These are phyloP conservation scores for Achatina immaculata DNA, from an alignment of 1,140 invertebrate genomes.

Conservation along the genomic window DNA sequence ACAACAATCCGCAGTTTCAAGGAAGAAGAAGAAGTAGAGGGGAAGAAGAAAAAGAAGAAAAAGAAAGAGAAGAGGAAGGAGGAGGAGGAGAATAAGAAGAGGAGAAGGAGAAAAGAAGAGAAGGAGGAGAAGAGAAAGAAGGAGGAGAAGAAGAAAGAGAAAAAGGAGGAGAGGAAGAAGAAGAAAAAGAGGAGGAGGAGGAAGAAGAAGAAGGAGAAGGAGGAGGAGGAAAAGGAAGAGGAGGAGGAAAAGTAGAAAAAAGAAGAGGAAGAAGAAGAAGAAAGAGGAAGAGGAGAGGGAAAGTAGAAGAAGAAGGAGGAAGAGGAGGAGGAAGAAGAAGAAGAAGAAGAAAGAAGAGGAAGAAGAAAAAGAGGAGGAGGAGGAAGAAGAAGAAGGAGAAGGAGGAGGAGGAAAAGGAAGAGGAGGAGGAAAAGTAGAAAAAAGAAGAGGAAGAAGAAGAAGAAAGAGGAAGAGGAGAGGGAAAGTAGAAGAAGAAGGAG, in stretches of 20 bases:
- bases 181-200: not conserved
- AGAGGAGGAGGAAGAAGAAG: not conserved
- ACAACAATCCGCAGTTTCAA: no score
- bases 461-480: no score
- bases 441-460: not conserved
- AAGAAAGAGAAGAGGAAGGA: not conserved
- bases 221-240: not conserved
- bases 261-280: not conserved
- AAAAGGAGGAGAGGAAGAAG: no score
- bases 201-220: not conserved
- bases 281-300: no score
- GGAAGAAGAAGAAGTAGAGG: no score
- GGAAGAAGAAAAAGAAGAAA: not conserved
- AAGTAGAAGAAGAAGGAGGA: not conserved
- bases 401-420: not conserved
- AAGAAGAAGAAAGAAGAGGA: not conserved
- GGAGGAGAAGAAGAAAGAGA: no score
- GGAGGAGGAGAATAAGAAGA: no score
- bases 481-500: no score
- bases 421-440: not conserved
- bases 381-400: conserved; percentile 2
- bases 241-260: not conserved
- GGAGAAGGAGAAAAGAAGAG: no score
- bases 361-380: not conserved
- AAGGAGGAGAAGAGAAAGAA: no score